phyloP scores from a whole-genome alignment of 2,113 vertebrate genomes.

The Arvicanthis niloticus region DNA sequence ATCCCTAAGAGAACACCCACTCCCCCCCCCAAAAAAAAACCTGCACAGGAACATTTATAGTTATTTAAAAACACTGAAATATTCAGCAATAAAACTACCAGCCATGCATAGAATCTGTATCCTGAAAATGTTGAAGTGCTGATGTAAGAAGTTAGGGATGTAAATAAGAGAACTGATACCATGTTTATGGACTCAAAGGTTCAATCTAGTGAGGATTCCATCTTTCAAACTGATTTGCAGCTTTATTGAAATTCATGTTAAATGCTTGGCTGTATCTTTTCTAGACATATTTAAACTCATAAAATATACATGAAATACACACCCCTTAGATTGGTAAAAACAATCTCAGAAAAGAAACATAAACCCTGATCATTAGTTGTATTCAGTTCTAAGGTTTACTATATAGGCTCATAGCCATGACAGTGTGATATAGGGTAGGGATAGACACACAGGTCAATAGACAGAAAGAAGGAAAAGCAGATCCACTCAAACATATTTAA shows the following conservation, averaged over 20 bases:
- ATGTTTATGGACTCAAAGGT: neutral
- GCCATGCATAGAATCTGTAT: neutral
- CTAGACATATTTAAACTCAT: neutral
- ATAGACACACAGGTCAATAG: neutral
- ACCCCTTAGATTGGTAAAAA: neutral
- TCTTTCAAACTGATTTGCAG: neutral
- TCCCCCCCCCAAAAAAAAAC: too few species aligned
- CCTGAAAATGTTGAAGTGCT: neutral
- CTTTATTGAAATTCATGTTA: neutral
- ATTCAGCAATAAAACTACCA: neutral
- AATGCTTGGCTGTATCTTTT: neutral
- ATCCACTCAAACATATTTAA: neutral
- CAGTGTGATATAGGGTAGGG: neutral
- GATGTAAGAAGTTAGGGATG: neutral
- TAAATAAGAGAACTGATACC: neutral
- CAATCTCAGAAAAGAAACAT: neutral
- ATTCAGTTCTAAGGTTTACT: neutral
- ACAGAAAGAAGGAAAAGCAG: neutral
- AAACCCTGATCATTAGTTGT: neutral
- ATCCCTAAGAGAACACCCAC: neutral
- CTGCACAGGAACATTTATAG: neutral
- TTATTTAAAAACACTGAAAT: constrained; percentile 5
- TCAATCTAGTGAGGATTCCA: neutral
- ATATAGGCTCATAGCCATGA: neutral
- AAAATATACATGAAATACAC: neutral